Evolutionary conservation across 2,888 invertebrate species (phyloP).

Genomic region (Agonopterix arenella): DNA sequence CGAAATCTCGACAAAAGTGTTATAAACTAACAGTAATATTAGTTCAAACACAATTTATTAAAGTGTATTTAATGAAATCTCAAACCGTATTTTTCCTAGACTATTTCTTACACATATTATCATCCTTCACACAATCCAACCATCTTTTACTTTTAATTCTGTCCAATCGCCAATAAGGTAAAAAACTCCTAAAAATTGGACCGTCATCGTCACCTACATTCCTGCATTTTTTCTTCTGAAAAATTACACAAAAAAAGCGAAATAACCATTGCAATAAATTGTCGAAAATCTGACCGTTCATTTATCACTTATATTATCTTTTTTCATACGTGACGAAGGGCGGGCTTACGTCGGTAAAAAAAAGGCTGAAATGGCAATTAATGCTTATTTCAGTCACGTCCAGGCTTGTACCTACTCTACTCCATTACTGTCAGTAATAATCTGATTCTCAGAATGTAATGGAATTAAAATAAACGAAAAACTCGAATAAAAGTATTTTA

Average conservation of each 20-base stretch:
- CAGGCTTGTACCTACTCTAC: slow-evolving; percentile 1
- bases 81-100: too few species aligned
- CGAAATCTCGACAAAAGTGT: too few species aligned
- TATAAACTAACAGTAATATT: too few species aligned
- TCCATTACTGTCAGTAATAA: not conserved
- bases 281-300: slow-evolving; percentile 1
- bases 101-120: too few species aligned
- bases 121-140: too few species aligned
- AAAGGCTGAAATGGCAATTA: slow-evolving; percentile 35
- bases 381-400: slow-evolving; percentile 37
- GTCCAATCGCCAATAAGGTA: too few species aligned
- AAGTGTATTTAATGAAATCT: too few species aligned
- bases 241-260: not conserved
- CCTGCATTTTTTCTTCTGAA: too few species aligned
- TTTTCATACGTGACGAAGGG: slow-evolving; percentile 28
- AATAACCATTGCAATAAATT: not conserved
- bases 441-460: not conserved
- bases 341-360: slow-evolving; percentile 23
- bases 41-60: too few species aligned
- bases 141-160: too few species aligned
- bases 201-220: too few species aligned
- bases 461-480: not conserved
- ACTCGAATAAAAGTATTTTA: not conserved
- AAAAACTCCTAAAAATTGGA: too few species aligned
- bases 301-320: slow-evolving; percentile 18